These are phyloP conservation scores for Amphiura filiformis DNA, from an alignment of 35 echinoderm and acorn worm species.

Conservation along the genomic window DNA sequence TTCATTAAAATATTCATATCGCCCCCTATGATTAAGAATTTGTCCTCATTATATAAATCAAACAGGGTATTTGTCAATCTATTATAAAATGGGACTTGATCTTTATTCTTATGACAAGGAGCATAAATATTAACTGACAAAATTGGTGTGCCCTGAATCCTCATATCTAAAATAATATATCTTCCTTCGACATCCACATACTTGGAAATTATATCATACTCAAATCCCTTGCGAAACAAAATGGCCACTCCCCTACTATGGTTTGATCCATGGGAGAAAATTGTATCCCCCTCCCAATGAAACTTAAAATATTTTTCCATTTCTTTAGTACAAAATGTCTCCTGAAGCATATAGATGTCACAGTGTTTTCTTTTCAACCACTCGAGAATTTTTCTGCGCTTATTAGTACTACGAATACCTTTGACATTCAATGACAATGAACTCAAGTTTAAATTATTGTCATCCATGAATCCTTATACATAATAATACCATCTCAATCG, in stretches of 20 bases:
- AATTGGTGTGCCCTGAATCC: not conserved
- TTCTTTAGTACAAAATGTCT: not conserved
- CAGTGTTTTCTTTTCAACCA: constrained; percentile 26
- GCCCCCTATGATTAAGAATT: not conserved
- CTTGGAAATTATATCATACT: not conserved
- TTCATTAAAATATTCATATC: constrained; percentile 8
- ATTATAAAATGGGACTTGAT: not conserved
- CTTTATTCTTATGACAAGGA: not conserved
- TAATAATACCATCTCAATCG: not conserved
- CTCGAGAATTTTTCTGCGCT: constrained; percentile 35
- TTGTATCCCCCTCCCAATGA: not conserved
- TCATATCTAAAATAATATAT: no score
- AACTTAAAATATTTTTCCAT: not conserved
- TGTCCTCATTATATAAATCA: not conserved
- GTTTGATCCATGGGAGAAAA: not conserved
- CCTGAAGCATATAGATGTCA: constrained; percentile 31
- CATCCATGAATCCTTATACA: not conserved
- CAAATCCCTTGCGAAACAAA: constrained; percentile 6
- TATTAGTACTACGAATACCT: constrained; percentile 14
- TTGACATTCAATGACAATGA: constrained; percentile 34
- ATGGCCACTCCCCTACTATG: constrained; percentile 23
- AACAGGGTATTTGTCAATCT: not conserved
- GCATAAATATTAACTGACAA: not conserved
- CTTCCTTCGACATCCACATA: not conserved
- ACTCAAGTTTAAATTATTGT: not conserved